phyloP scores from a whole-genome alignment of 1,140 invertebrate genomes.

The Wasmannia auropunctata region DNA sequence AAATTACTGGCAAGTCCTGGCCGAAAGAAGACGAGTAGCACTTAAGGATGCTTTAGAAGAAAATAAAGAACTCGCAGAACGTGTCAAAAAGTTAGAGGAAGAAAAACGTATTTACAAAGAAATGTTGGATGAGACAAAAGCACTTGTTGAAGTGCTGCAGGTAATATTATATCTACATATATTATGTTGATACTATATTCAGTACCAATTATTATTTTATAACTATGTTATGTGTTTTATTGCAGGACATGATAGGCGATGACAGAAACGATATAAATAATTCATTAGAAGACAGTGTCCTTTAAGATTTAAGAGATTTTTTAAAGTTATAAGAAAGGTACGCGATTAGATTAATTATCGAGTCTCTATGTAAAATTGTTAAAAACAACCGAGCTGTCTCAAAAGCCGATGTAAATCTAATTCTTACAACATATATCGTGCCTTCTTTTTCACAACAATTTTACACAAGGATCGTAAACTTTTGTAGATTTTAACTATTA shows the following conservation, averaged over 20 bases:
- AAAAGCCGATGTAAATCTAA: background rate
- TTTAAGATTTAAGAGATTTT: conserved; percentile 62
- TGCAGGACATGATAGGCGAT: conserved; percentile 83
- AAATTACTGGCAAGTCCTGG: conserved; percentile 89
- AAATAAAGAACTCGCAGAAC: conserved; percentile 85
- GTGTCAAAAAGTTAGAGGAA: conserved; percentile 87
- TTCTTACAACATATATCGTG: background rate
- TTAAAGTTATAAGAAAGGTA: background rate
- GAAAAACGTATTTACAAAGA: conserved; percentile 88
- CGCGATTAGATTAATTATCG: too few species aligned
- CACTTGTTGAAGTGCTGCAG: conserved; percentile 89
- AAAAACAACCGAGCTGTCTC: background rate
- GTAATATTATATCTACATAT: conserved; percentile 83
- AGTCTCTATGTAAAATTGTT: background rate
- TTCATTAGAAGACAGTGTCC: conserved; percentile 80
- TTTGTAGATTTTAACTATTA: background rate
- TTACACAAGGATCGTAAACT: background rate
- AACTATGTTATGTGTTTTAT: conserved; percentile 25
- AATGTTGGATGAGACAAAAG: conserved; percentile 89
- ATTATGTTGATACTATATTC: background rate
- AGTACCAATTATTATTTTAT: background rate
- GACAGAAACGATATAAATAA: conserved; percentile 81
- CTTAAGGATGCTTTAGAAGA: conserved; percentile 88
- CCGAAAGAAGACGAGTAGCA: conserved; percentile 88
- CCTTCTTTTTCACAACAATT: background rate